These are phyloP conservation scores for Aporophyla lueneburgensis DNA, from an alignment of 2,888 invertebrate species.

Conservation along the genomic window DNA sequence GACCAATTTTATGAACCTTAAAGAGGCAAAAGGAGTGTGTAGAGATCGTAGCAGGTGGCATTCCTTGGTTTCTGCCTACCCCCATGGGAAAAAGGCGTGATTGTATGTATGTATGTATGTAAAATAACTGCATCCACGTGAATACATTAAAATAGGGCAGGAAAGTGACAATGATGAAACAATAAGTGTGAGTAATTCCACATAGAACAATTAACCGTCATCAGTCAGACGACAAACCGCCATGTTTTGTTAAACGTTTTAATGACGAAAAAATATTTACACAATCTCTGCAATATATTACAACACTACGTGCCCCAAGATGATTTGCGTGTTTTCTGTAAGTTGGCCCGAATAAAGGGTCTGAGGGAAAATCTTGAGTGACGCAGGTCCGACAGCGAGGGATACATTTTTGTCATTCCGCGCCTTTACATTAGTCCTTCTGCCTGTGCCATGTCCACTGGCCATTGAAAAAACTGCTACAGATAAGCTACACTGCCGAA, in stretches of 20 bases:
- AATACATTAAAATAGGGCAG: not conserved
- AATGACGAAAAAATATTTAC: conserved; percentile 63
- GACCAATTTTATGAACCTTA: too few relatives aligned
- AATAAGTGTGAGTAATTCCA: conserved; percentile 6
- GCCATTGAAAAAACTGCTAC: conserved; percentile 62
- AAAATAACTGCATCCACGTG: too few relatives aligned
- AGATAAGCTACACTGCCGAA: conserved; percentile 57
- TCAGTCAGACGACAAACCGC: conserved; percentile 36
- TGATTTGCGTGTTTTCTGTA: conserved; percentile 78
- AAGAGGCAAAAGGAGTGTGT: too few relatives aligned
- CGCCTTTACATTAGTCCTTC: conserved; percentile 75
- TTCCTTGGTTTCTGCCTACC: too few relatives aligned
- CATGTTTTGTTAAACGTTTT: conserved; percentile 55
- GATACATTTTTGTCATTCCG: conserved; percentile 82
- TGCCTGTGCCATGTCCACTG: conserved; percentile 65
- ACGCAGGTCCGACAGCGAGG: conserved; percentile 81
- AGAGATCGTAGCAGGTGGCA: too few relatives aligned
- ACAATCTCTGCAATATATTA: conserved; percentile 67
- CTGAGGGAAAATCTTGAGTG: conserved; percentile 78
- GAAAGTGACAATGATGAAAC: not conserved
- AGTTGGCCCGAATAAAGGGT: conserved; percentile 77
- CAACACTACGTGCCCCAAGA: conserved; percentile 66
- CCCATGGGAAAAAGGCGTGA: too few relatives aligned
- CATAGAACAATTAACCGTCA: conserved; percentile 34
- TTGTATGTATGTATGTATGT: too few relatives aligned